Conservation (phyloP, 2,797 vertebrate genomes). For the Acipenser oxyrinchus region DNA sequence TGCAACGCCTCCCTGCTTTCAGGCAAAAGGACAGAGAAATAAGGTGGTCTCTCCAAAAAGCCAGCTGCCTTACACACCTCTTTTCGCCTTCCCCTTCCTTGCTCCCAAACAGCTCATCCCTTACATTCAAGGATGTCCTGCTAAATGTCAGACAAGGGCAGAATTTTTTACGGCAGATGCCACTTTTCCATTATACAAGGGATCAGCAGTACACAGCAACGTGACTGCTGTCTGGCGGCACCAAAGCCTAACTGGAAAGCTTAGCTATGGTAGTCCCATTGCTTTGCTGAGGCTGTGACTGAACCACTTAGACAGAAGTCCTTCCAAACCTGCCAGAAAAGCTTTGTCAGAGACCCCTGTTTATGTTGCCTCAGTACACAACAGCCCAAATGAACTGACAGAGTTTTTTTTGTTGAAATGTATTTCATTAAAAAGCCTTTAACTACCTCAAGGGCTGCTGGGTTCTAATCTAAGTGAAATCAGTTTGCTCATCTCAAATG, state of each 20-base stretch:
- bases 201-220: background rate
- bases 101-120: background rate
- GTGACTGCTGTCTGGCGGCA: background rate
- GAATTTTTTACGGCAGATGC: background rate
- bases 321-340: background rate
- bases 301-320: background rate
- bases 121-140: background rate
- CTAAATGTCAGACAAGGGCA: background rate
- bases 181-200: background rate
- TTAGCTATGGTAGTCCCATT: background rate
- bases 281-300: background rate
- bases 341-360: background rate
- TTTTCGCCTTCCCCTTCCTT: background rate
- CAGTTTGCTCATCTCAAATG: too few relatives aligned
- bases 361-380: too few relatives aligned
- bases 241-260: constrained; percentile 3
- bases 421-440: too few relatives aligned
- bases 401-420: too few relatives aligned
- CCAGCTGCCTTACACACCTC: background rate
- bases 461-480: too few relatives aligned
- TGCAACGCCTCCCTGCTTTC: too few relatives aligned
- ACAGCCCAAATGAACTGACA: too few relatives aligned
- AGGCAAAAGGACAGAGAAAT: too few relatives aligned
- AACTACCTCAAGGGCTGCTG: too few relatives aligned
- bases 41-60: too few relatives aligned